Evolutionary conservation across 2,888 invertebrate species (phyloP).

Genomic region (Incurvaria masculella): DNA sequence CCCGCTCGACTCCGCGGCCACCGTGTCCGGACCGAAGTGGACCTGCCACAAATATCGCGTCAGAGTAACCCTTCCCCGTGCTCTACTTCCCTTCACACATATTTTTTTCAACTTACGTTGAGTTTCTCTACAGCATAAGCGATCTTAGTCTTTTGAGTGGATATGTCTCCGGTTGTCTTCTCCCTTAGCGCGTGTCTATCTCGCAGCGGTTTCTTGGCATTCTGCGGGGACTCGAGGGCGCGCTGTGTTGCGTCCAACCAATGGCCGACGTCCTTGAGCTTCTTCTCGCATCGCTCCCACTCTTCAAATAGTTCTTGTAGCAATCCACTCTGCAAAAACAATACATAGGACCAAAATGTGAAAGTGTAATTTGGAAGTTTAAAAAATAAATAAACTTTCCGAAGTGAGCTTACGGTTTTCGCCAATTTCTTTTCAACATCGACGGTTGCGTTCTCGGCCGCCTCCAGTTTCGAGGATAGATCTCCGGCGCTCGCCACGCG

Average conservation of each 20-base stretch:
- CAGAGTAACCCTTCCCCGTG: neutral
- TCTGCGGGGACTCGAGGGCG: constrained; percentile 74
- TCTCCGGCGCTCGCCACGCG: constrained; percentile 82
- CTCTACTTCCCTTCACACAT: too few relatives aligned
- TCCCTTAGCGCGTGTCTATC: constrained; percentile 85
- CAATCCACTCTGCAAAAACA: constrained; percentile 68
- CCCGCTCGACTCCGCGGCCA: constrained; percentile 69
- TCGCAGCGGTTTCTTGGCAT: constrained; percentile 81
- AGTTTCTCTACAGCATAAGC: constrained; percentile 87
- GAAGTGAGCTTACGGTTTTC: constrained; percentile 67
- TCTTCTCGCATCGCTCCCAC: constrained; percentile 95
- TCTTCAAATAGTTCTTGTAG: constrained; percentile 91
- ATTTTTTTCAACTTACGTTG: constrained; percentile 58
- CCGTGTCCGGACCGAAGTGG: constrained; percentile 84
- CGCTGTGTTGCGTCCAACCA: constrained; percentile 88
- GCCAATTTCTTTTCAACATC: constrained; percentile 81
- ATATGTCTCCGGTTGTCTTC: constrained; percentile 81
- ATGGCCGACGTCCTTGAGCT: constrained; percentile 82
- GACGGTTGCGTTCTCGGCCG: constrained; percentile 83
- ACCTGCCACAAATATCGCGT: constrained; percentile 56
- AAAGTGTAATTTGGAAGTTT: neutral
- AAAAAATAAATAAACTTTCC: constrained; percentile 2
- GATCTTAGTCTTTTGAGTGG: constrained; percentile 88
- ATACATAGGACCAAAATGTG: neutral
- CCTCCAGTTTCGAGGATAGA: constrained; percentile 79